Percentiles rank a stretch among this genome's conserved stretches.
These are phyloP conservation scores for Altica lythri DNA, from an alignment of 2,888 invertebrate species.

Conservation along the genomic window DNA sequence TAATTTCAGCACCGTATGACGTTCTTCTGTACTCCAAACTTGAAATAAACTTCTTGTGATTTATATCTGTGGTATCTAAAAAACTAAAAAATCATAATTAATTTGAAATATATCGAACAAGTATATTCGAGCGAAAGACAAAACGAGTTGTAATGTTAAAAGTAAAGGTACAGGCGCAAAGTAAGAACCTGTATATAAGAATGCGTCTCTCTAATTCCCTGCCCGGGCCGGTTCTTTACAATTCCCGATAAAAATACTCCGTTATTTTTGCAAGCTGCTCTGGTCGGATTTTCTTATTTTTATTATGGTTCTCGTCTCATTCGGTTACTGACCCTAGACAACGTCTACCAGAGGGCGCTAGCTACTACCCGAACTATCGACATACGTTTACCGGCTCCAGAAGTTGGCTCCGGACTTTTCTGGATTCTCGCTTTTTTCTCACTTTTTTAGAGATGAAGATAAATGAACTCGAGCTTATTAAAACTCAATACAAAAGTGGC, in stretches of 20 bases:
- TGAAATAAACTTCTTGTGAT: too few relatives aligned
- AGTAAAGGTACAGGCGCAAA: constrained; percentile 20
- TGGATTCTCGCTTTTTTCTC: constrained; percentile 5
- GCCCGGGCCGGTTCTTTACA: constrained; percentile 52
- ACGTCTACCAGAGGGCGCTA: constrained; percentile 49
- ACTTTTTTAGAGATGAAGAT: constrained; percentile 17
- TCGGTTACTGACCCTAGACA: constrained; percentile 52
- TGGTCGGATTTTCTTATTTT: constrained; percentile 58
- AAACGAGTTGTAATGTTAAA: constrained; percentile 6
- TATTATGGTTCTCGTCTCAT: constrained; percentile 52
- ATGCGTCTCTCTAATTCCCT: constrained; percentile 49
- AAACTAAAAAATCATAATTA: too few relatives aligned
- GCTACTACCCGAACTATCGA: constrained; percentile 43
- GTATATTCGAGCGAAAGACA: constrained; percentile 1
- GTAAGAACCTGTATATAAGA: constrained; percentile 42
- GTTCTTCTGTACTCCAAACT: too few relatives aligned
- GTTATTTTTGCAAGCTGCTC: constrained; percentile 56
- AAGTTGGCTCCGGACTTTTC: constrained; percentile 9
- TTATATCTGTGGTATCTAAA: too few relatives aligned
- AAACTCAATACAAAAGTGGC: too few relatives aligned
- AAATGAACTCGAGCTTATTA: constrained; percentile 5
- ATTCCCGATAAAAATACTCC: constrained; percentile 58
- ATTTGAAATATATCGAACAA: too few relatives aligned
- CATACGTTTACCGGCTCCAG: constrained; percentile 33
- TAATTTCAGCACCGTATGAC: too few relatives aligned